Conservation (phyloP, 2,888 invertebrate genomes). For the Ectropis crepuscularia region DNA sequence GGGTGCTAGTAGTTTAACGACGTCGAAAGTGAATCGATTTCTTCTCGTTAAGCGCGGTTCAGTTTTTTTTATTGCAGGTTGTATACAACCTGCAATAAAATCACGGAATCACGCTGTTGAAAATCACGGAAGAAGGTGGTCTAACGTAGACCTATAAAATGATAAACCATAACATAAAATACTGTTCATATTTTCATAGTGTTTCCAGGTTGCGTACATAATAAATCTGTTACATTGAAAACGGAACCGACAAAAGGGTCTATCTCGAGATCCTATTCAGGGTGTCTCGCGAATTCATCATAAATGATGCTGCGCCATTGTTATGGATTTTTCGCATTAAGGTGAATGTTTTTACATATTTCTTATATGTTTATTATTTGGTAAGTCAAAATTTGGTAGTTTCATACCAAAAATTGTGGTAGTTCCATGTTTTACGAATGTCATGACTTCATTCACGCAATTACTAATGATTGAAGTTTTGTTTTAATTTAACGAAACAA, state of each 20-base stretch:
- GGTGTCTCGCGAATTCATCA: slow-evolving; percentile 46
- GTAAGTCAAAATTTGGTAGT: slow-evolving; percentile 6
- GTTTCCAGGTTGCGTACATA: slow-evolving; percentile 45
- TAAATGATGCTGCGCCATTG: slow-evolving; percentile 52
- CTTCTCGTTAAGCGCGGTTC: no score
- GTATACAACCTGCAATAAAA: no score
- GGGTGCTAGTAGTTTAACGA: no score
- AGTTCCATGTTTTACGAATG: no score
- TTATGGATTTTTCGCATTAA: slow-evolving; percentile 43
- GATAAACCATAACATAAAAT: neutral
- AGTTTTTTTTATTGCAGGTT: no score
- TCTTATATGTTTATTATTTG: neutral
- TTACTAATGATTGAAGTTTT: no score
- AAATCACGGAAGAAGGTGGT: no score
- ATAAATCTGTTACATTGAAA: slow-evolving; percentile 50
- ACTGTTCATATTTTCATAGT: slow-evolving; percentile 8
- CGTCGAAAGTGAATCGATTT: no score
- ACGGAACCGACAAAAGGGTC: slow-evolving; percentile 48
- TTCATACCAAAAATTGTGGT: neutral
- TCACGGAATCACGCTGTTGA: no score
- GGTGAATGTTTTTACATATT: slow-evolving; percentile 15
- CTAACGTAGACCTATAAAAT: no score
- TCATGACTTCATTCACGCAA: no score
- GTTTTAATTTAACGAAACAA: no score
- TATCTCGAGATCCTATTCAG: slow-evolving; percentile 47